Evolutionary conservation across 2,888 invertebrate species (phyloP), one percentile per base, ranked within the genome.

Genomic region (Cacoxenus indagator): DNA sequence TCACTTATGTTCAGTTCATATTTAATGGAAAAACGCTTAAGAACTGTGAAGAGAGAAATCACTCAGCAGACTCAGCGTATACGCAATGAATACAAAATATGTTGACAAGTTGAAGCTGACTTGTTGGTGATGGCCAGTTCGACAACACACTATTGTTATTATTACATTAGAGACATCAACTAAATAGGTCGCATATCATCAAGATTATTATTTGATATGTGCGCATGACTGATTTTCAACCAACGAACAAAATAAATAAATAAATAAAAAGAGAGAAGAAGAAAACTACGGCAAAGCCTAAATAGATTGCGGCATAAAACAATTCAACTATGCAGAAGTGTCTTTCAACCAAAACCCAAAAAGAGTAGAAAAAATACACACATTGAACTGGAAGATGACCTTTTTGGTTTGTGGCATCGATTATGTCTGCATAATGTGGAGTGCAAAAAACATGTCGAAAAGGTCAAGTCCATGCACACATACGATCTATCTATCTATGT

Each of bases 51-150:
- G 24, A 57, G 27, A 24, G n/a, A 57, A 57, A 57, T 57, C 55
- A 57, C 55, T 57, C 51, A 54, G 27, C n/a, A 22, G 24, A 61
- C 61, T 43, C 14, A 43, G 61, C 61, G 61, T 61, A 61, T 61
- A 61, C 61, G 61, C 61, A 61, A 61, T 61, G 61, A 61, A 61
- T 61, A 24, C n/a, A 46, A 17, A 17, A 59, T 26, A 37, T 59
- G 14, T 59, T 11, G 2, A 2, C 6, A 61, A 17, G 43, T 61
- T 24, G 43, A 61, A 61, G 14, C 11, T 19, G 43, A 45, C 43
- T 43, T n/a, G 17, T 48, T 19, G 48, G 14, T n/a, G n/a, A n/a
- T n/a, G n/a, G n/a, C n/a, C n/a, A n/a, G n/a, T n/a, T n/a, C n/a
- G n/a, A n/a, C n/a, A n/a, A n/a, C n/a, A n/a, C n/a, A n/a, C 6